Percentiles rank a stretch among this genome's conserved stretches.
Conservation (phyloP, 2,113 vertebrate species). For the Theristicus caerulescens region DNA sequence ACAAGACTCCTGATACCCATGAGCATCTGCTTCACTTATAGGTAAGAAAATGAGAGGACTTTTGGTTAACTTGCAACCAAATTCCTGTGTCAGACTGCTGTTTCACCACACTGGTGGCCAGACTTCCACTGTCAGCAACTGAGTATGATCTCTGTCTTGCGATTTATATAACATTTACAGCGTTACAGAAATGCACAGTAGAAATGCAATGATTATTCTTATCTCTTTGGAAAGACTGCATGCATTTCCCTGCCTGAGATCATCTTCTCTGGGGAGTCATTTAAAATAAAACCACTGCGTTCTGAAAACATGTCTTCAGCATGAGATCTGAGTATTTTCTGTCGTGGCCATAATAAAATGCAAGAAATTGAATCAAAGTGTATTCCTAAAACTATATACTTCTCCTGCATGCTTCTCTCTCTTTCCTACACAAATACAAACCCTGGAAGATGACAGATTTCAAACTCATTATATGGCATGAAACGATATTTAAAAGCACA, state of each 20-base stretch:
- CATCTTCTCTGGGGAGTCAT: slow-evolving; percentile 27
- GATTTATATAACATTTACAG: neutral
- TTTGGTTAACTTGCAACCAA: neutral
- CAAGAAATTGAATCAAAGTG: slow-evolving; percentile 14
- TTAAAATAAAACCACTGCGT: neutral
- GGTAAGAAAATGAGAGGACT: neutral
- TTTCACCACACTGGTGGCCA: neutral
- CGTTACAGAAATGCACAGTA: neutral
- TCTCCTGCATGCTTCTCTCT: neutral
- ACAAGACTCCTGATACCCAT: neutral
- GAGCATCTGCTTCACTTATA: neutral
- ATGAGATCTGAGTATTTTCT: neutral
- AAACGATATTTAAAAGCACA: slow-evolving; percentile 12
- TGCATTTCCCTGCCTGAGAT: neutral
- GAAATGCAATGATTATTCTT: slow-evolving; percentile 28
- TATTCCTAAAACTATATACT: neutral
- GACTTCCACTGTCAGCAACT: neutral
- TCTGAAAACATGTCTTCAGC: neutral
- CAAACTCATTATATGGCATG: slow-evolving; percentile 14
- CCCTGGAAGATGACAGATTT: slow-evolving; percentile 21
- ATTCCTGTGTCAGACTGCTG: neutral
- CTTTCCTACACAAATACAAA: neutral
- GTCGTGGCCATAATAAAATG: neutral
- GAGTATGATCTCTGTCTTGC: neutral
- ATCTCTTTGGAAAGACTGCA: slow-evolving; percentile 8